Percentiles rank a stretch among this genome's conserved stretches.
Evolutionary conservation across 2,888 invertebrate species (phyloP).

Genomic region (Odontocerum albicorne): DNA sequence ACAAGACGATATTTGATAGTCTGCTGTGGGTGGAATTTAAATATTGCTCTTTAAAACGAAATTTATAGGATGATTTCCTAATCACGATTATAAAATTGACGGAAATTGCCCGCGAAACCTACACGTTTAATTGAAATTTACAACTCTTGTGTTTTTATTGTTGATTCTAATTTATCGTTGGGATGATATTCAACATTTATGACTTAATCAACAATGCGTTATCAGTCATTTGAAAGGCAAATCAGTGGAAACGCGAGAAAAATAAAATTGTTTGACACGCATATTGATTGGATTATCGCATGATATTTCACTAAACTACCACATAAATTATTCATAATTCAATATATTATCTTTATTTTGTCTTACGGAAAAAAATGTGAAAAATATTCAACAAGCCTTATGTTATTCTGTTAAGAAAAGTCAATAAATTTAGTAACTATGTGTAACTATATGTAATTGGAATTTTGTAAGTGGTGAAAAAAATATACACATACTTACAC

Average conservation of each 20-base stretch:
- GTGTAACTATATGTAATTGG: too few relatives aligned
- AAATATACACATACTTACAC: too few relatives aligned
- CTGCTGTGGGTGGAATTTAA: not conserved
- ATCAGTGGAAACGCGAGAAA: not conserved
- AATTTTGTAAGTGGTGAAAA: too few relatives aligned
- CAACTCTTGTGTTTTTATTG: not conserved
- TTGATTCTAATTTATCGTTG: conserved; percentile 7
- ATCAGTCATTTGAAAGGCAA: not conserved
- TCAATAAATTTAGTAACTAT: too few relatives aligned
- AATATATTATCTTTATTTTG: too few relatives aligned
- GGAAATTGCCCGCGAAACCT: not conserved
- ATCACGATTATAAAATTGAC: conserved; percentile 1
- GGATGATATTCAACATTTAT: conserved; percentile 15
- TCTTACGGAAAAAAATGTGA: too few relatives aligned
- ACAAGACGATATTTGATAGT: not conserved
- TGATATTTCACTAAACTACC: too few relatives aligned
- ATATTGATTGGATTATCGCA: too few relatives aligned
- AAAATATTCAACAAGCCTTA: too few relatives aligned
- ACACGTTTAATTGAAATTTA: conserved; percentile 6
- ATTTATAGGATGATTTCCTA: conserved; percentile 12
- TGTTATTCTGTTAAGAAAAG: too few relatives aligned
- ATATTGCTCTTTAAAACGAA: not conserved
- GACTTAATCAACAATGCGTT: conserved; percentile 10
- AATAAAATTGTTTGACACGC: too few relatives aligned
- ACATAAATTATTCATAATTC: too few relatives aligned